Base-by-base conservation (phyloP, 2,113 vertebrate genomes). In the Stigmatopora argus region DNA sequence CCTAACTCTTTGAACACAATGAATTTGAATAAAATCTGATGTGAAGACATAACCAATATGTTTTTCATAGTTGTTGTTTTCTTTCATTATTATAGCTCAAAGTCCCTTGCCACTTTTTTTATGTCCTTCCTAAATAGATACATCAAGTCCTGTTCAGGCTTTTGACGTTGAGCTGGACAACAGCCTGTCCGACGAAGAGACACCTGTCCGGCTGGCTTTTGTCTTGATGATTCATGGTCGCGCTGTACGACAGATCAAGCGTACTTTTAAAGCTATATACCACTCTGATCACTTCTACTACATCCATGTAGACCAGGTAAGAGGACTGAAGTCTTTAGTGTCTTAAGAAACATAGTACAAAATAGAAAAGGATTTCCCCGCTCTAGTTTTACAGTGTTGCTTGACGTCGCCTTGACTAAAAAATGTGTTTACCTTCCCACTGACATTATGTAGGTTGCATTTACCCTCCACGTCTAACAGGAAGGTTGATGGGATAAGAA, bases 261-360 rank as follows among this genome's bases (percentile, higher is more conserved):
- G 97, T 0, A 94, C 98, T 71, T 92, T 99, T 73, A 99, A 97
- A 90, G 95, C 95, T 0, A 94, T 99, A 65, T 99, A 98, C 80
- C 96, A 99, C 56, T 85, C 85, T 44, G 92, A 93, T 79, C 96
- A 99, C 84, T 99, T 92, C 87, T 98, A 96, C 84, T 99, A 98
- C 80, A 96, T 99, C 81, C 97, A 99, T 0, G 96, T 99, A 1
- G 97, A 99, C 86, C 92, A 97, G 94, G 97, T 98, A 63, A 68
- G 49, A 19, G 18, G 14, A 34, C 15, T 2, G 9, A 12, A 10
- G 19, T 9, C 45, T 48, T 62, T 17, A 6, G n/a, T 59, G 31
- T 9, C 10, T 7, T 61, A n/a, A 17, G n/a, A 47, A 45, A 8
- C 7, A n/a, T n/a, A 41, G n/a, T 6, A n/a, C 56, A n/a, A 31